These are phyloP conservation scores for Drosophila mayri DNA, from an alignment of 1,140 invertebrate species.

Conservation along the genomic window DNA sequence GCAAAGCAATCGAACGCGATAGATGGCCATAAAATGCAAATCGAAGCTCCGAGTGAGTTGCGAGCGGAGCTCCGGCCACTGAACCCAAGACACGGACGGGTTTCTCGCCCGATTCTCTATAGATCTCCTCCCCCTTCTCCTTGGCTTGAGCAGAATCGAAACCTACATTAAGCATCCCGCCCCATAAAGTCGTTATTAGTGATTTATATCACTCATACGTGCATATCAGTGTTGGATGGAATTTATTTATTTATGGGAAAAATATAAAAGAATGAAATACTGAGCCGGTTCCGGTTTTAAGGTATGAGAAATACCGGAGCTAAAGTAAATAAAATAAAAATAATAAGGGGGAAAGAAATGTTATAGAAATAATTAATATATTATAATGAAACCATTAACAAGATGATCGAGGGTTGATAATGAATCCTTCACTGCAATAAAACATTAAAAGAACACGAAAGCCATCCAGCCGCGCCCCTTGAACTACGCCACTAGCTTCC, in stretches of 20 bases:
- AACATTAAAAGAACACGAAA: too few relatives aligned
- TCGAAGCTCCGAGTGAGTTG: conserved; percentile 24
- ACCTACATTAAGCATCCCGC: neutral
- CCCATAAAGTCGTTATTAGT: conserved; percentile 7
- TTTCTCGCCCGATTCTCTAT: neutral
- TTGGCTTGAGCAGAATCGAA: neutral
- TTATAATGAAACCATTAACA: too few relatives aligned
- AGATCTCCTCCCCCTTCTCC: neutral
- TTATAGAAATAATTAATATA: too few relatives aligned
- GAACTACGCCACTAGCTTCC: too few relatives aligned
- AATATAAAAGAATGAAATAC: neutral
- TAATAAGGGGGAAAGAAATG: neutral
- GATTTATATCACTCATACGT: conserved; percentile 15
- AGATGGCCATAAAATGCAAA: conserved; percentile 67
- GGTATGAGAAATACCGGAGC: neutral
- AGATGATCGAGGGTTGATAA: too few relatives aligned
- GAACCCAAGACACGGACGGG: conserved; percentile 38
- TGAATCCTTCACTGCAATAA: too few relatives aligned
- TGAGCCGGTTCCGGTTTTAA: neutral
- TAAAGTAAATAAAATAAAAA: neutral
- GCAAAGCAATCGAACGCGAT: conserved; percentile 38
- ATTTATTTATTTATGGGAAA: neutral
- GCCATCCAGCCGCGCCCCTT: too few relatives aligned
- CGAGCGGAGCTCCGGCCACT: conserved; percentile 23
- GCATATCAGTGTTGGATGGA: neutral